Percentiles rank a stretch among this genome's conserved stretches.
phyloP scores from a whole-genome alignment of 1,140 invertebrate species.

The Sycophila sp. region DNA sequence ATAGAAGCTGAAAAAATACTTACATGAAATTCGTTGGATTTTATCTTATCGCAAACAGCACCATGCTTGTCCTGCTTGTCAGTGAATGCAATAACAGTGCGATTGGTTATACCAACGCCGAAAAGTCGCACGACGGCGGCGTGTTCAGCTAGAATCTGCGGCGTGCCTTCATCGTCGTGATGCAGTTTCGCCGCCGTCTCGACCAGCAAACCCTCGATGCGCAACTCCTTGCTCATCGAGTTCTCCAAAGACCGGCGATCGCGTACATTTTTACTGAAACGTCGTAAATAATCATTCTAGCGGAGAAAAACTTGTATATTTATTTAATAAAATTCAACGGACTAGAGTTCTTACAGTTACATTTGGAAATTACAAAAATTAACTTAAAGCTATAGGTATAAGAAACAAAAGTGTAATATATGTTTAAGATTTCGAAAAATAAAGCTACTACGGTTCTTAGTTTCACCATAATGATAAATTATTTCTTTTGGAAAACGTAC shows the following conservation, averaged over 20 bases:
- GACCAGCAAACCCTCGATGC: conserved; percentile 71
- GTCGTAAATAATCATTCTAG: too few species aligned
- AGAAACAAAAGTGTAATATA: too few species aligned
- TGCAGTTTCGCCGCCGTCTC: conserved; percentile 72
- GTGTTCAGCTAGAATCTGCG: conserved; percentile 71
- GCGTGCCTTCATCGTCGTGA: conserved; percentile 72
- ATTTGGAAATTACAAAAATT: too few species aligned
- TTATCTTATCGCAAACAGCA: conserved; percentile 63
- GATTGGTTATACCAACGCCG: conserved; percentile 73
- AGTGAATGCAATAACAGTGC: conserved; percentile 79
- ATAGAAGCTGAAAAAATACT: too few species aligned
- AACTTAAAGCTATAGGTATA: too few species aligned
- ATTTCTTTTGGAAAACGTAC: too few species aligned
- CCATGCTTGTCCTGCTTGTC: conserved; percentile 65
- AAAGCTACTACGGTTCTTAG: too few species aligned
- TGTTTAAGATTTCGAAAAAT: too few species aligned
- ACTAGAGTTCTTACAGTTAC: too few species aligned
- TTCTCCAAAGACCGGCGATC: conserved; percentile 12
- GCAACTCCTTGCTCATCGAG: conserved; percentile 38
- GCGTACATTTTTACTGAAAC: background rate
- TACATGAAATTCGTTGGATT: conserved; percentile 57
- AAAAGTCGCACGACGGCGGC: conserved; percentile 77
- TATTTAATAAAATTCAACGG: too few species aligned
- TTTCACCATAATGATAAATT: too few species aligned
- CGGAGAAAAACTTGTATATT: too few species aligned